Percentiles rank a stretch among this genome's conserved stretches.
Conservation (phyloP, 2,888 invertebrate genomes). For the Campoplex capitator region DNA sequence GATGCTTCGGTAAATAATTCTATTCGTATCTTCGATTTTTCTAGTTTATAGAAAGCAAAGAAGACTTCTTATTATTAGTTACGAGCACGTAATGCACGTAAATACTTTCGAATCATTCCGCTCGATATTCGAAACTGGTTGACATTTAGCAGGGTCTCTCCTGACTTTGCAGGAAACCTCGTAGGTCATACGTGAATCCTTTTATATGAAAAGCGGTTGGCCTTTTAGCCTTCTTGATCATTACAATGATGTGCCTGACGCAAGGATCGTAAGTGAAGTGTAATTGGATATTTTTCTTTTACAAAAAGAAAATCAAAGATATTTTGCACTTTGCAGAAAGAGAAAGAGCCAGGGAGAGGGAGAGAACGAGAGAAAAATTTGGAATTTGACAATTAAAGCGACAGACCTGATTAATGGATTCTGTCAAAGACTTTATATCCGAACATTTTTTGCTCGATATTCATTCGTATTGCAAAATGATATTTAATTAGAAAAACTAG, state of each 20-base stretch:
- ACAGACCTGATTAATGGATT: too few species aligned
- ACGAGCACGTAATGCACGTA: not conserved
- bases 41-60: too few species aligned
- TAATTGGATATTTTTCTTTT: not conserved
- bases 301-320: not conserved
- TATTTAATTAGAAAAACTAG: not conserved
- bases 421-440: not conserved
- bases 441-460: not conserved
- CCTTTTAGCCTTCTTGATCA: not conserved
- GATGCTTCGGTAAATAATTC: not conserved
- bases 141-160: not conserved
- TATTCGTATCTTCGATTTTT: too few species aligned
- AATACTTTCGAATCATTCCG: not conserved
- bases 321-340: not conserved
- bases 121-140: not conserved
- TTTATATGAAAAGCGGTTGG: slow-evolving; percentile 73
- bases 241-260: not conserved
- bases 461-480: not conserved
- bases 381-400: too few species aligned
- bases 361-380: not conserved
- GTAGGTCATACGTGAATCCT: slow-evolving; percentile 5
- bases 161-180: not conserved
- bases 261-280: not conserved
- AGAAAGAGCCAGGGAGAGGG: not conserved
- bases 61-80: not conserved